Evolutionary conservation across 2,888 invertebrate species (phyloP).

Genomic region (Spisula subtruncata): DNA sequence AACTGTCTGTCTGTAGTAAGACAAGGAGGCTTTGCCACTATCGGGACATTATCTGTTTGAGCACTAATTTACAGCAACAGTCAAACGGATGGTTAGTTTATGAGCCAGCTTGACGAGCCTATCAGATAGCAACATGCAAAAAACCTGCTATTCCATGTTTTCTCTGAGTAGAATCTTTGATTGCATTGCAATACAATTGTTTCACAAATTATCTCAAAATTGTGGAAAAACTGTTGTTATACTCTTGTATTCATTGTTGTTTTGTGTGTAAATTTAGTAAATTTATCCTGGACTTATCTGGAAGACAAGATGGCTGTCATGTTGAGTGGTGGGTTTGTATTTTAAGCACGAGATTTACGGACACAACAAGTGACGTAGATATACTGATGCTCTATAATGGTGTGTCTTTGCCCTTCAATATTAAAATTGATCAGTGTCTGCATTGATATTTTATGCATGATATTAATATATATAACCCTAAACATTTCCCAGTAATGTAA

Average conservation of each 20-base stretch:
- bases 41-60: constrained; percentile 30
- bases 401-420: constrained; percentile 29
- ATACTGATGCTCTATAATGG: constrained; percentile 3
- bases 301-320: constrained; percentile 20
- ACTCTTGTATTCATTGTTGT: neutral
- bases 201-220: constrained; percentile 15
- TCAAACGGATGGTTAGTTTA: constrained; percentile 21
- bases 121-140: constrained; percentile 18
- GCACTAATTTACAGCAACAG: constrained; percentile 38
- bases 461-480: constrained; percentile 31
- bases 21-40: constrained; percentile 16
- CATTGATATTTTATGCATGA: constrained; percentile 32
- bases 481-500: constrained; percentile 8
- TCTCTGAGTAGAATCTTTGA: neutral
- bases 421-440: constrained; percentile 24
- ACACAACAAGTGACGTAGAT: constrained; percentile 26
- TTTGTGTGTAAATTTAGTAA: constrained; percentile 5
- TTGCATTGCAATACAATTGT: constrained; percentile 9
- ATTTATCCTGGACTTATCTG: neutral
- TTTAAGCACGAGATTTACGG: constrained; percentile 6
- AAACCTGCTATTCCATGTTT: constrained; percentile 15
- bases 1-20: constrained; percentile 32
- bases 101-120: constrained; percentile 7
- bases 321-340: neutral
- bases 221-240: neutral